phyloP scores from a whole-genome alignment of 2,797 vertebrate species.

The Scomberomorus guttatus region DNA sequence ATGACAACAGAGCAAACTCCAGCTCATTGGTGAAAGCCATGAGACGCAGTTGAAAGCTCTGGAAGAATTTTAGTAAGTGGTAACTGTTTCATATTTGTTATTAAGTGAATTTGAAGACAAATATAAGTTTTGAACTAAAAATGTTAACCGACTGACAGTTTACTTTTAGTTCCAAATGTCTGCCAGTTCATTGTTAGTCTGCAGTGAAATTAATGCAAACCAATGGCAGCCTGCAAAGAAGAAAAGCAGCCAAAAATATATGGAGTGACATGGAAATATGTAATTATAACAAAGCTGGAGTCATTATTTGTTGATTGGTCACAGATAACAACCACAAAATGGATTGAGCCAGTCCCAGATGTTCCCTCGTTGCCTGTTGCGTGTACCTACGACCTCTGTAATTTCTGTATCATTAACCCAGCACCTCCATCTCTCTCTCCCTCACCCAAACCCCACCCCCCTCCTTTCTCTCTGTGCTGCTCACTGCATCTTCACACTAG shows the following conservation, averaged over 20 bases:
- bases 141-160: background rate
- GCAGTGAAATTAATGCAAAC: background rate
- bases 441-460: slow-evolving; percentile 48
- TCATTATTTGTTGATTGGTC: slow-evolving; percentile 33
- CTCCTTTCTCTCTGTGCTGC: slow-evolving; percentile 46
- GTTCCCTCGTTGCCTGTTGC: slow-evolving; percentile 75
- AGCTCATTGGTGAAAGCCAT: too few species aligned
- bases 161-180: background rate
- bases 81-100: too few species aligned
- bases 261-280: slow-evolving; percentile 1
- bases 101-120: background rate
- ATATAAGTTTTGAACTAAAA: background rate
- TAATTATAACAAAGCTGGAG: slow-evolving; percentile 33
- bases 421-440: slow-evolving; percentile 75
- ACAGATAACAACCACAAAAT: slow-evolving; percentile 53
- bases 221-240: background rate
- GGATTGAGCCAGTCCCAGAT: slow-evolving; percentile 61
- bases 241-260: background rate
- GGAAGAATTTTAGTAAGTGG: too few species aligned
- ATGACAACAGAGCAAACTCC: too few species aligned
- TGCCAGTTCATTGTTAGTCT: background rate
- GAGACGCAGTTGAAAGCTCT: background rate
- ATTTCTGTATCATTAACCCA: slow-evolving; percentile 76
- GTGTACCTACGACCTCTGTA: slow-evolving; percentile 72
- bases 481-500: slow-evolving; percentile 80